Evolutionary conservation across 2,797 vertebrate species (phyloP).

Genomic region (Galagoides demidoff): DNA sequence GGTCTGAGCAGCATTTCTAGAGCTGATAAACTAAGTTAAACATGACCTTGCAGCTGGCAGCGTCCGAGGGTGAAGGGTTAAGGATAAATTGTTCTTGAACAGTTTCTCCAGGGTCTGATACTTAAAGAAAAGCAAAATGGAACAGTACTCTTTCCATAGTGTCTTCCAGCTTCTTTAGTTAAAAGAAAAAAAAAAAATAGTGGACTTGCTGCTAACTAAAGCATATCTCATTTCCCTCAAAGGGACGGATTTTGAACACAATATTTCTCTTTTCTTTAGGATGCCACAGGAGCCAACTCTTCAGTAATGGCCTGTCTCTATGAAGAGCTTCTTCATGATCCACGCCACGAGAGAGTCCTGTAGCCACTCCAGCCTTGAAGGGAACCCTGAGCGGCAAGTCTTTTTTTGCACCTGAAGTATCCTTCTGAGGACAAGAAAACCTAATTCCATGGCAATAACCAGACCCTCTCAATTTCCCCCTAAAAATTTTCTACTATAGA

Average conservation of each 20-base stretch:
- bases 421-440: neutral
- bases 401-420: neutral
- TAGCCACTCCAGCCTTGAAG: neutral
- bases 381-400: neutral
- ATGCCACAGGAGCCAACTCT: neutral
- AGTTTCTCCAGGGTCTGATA: conserved; percentile 9
- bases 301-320: neutral
- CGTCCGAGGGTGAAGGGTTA: neutral
- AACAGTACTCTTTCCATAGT: neutral
- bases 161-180: conserved; percentile 38
- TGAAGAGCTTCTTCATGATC: neutral
- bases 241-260: neutral
- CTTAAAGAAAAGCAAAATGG: neutral
- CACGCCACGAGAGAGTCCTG: neutral
- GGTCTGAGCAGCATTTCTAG: neutral
- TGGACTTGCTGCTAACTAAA: neutral
- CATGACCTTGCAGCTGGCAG: neutral
- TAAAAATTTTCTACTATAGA: neutral
- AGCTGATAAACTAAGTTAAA: conserved; percentile 42
- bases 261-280: neutral
- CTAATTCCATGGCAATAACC: neutral
- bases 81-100: conserved; percentile 23
- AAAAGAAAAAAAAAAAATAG: neutral
- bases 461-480: neutral
- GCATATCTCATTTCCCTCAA: neutral